These are phyloP conservation scores for Sigmodon hispidus DNA, from an alignment of 2,113 vertebrate species.

Conservation along the genomic window DNA sequence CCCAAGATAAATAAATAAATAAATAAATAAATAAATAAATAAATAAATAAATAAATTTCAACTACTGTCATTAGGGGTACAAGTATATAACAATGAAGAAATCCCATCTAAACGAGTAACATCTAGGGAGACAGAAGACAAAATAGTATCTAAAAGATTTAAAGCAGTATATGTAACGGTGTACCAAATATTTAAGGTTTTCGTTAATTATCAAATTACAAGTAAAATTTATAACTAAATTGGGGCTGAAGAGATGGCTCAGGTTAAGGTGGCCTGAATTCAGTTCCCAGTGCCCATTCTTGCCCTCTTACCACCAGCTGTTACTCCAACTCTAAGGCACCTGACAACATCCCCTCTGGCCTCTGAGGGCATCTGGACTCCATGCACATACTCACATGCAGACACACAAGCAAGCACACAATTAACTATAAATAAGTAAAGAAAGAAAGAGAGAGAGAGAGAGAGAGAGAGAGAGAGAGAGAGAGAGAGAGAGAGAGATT, in stretches of 20 bases:
- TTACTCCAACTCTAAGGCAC: too few relatives aligned
- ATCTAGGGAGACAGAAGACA: slow-evolving; percentile 6
- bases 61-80: background rate
- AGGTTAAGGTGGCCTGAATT: background rate
- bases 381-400: background rate
- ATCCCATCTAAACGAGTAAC: background rate
- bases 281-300: background rate
- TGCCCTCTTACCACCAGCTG: background rate
- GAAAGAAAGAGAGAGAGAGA: background rate
- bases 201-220: slow-evolving; percentile 7
- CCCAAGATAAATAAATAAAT: background rate
- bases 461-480: too few relatives aligned
- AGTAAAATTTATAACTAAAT: slow-evolving; percentile 23
- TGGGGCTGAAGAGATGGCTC: background rate
- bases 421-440: background rate
- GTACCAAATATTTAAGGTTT: background rate
- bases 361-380: background rate
- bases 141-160: background rate
- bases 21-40: background rate
- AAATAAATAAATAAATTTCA: background rate
- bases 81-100: background rate
- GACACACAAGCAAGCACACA: background rate
- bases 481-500: too few relatives aligned
- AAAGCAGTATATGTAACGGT: background rate
- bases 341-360: too few relatives aligned